A percentile compares a stretch with the other conserved stretches of the same genome.
phyloP scores from a whole-genome alignment of 2,113 vertebrate species.

The Peromyscus polionotus region DNA sequence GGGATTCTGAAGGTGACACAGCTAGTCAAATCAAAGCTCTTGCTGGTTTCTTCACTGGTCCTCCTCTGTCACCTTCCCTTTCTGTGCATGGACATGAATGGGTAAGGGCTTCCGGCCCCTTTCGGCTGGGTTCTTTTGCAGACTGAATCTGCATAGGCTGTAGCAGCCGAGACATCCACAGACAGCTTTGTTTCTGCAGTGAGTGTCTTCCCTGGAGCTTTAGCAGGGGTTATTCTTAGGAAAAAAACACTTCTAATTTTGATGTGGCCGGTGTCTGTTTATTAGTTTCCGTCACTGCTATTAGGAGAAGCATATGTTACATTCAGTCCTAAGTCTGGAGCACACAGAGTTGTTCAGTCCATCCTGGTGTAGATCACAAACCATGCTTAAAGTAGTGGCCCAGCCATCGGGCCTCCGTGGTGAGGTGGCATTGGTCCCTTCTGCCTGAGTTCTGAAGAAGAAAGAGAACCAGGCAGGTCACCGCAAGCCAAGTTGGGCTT shows the following conservation, averaged over 20 bases:
- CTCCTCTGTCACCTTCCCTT: background rate
- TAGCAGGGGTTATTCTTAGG: constrained; percentile 54
- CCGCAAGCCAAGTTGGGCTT: constrained; percentile 79
- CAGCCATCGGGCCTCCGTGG: constrained; percentile 82
- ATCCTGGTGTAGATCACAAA: constrained; percentile 84
- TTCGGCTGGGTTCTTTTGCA: constrained; percentile 72
- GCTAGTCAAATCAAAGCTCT: background rate
- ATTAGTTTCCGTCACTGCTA: constrained; percentile 73
- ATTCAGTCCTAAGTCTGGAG: constrained; percentile 78
- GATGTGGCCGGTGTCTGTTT: constrained; percentile 78
- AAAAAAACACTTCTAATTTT: constrained; percentile 49
- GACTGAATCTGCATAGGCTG: background rate
- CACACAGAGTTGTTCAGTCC: constrained; percentile 78
- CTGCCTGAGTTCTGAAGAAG: constrained; percentile 71
- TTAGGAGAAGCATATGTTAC: constrained; percentile 80
- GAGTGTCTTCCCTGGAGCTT: background rate
- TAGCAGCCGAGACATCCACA: background rate
- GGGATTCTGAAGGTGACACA: background rate
- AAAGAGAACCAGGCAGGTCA: constrained; percentile 77
- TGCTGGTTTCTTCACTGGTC: constrained; percentile 23
- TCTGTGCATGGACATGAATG: background rate
- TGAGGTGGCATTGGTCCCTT: constrained; percentile 75
- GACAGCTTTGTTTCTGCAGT: background rate
- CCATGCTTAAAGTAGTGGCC: constrained; percentile 80
- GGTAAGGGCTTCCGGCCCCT: background rate